These are phyloP conservation scores for Colistium nudipinnis DNA, from an alignment of 2,113 vertebrate genomes.

Conservation along the genomic window DNA sequence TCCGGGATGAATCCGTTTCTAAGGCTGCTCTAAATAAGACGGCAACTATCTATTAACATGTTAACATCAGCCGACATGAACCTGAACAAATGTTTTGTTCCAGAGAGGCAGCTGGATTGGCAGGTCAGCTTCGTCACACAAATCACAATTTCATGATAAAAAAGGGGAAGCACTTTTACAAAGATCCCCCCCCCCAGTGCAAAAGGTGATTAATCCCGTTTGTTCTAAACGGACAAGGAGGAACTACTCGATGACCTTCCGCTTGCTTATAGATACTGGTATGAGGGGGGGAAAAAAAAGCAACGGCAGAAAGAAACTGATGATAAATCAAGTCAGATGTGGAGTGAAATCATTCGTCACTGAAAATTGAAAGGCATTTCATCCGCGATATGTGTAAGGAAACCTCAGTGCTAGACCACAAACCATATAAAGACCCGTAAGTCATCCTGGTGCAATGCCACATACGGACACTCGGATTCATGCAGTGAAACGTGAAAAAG, in stretches of 20 bases:
- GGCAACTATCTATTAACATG: slow-evolving; percentile 10
- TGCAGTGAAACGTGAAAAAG: slow-evolving; percentile 1
- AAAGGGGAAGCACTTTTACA: slow-evolving; percentile 43
- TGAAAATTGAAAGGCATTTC: slow-evolving; percentile 38
- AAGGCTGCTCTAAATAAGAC: slow-evolving; percentile 28
- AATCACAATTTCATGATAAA: slow-evolving; percentile 12
- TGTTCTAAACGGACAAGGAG: neutral
- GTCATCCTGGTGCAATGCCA: slow-evolving; percentile 14
- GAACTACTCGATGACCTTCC: slow-evolving; percentile 32
- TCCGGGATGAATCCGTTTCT: slow-evolving; percentile 31
- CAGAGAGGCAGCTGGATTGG: slow-evolving; percentile 44
- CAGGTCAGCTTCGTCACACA: slow-evolving; percentile 17
- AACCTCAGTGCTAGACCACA: slow-evolving; percentile 12
- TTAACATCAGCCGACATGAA: slow-evolving; percentile 43
- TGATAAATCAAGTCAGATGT: slow-evolving; percentile 2
- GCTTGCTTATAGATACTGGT: slow-evolving; percentile 31
- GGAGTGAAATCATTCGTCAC: slow-evolving; percentile 18
- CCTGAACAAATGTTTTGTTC: slow-evolving; percentile 36
- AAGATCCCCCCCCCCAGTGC: slow-evolving; percentile 17
- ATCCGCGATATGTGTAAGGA: slow-evolving; percentile 10
- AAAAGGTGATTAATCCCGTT: neutral
- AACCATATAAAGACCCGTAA: slow-evolving; percentile 4
- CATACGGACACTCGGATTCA: neutral
- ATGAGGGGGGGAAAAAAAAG: neutral
- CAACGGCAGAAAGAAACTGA: slow-evolving; percentile 12